Evolutionary conservation across 2,888 invertebrate species (phyloP).

Genomic region (Gastracanthus pulcherrimus): DNA sequence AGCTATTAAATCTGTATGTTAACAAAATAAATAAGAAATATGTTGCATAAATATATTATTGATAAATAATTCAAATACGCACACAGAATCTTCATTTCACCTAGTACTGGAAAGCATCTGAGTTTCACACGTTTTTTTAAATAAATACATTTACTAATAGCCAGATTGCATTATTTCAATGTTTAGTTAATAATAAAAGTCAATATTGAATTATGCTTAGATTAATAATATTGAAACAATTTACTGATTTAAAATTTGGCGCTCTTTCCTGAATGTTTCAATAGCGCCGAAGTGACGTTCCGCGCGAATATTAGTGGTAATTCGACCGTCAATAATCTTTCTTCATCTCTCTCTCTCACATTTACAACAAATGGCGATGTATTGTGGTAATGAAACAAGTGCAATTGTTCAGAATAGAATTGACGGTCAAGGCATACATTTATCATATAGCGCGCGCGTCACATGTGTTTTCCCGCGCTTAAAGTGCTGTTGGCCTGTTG

Average conservation of each 20-base stretch:
- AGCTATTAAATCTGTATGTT: too few species aligned
- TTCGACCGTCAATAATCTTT: neutral
- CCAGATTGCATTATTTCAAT: too few species aligned
- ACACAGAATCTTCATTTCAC: too few species aligned
- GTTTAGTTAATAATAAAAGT: neutral
- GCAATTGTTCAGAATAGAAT: neutral
- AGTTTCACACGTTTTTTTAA: too few species aligned
- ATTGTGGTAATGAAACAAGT: neutral
- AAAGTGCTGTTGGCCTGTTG: neutral
- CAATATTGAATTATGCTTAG: neutral
- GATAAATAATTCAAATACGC: too few species aligned
- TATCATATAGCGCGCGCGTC: neutral
- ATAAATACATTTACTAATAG: neutral
- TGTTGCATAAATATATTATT: too few species aligned
- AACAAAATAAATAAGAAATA: too few species aligned
- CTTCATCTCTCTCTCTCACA: neutral
- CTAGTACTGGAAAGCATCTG: too few species aligned
- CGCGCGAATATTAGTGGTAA: neutral
- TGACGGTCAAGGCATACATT: neutral
- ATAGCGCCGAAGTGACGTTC: neutral
- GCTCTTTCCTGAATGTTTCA: neutral
- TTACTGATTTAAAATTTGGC: neutral
- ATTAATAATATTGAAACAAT: neutral
- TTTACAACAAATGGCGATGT: neutral
- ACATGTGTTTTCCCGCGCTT: slow-evolving; percentile 45